phyloP scores from a whole-genome alignment of 2,797 vertebrate genomes.

The Apodemus agrarius region DNA sequence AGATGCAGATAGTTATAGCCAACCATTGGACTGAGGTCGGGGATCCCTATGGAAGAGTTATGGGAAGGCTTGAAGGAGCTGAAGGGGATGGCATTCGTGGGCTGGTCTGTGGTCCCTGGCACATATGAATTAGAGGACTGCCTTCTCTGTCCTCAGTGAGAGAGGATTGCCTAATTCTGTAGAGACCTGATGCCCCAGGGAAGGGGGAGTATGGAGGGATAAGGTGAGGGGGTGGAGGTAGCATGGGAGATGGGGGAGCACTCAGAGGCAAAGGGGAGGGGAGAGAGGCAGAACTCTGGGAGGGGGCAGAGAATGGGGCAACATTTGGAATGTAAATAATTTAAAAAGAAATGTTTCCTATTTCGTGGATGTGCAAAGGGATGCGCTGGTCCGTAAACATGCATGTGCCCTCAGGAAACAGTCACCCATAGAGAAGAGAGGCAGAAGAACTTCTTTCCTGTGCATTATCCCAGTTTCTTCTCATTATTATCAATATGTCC shows the following conservation, averaged over 20 bases:
- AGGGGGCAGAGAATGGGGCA: background rate
- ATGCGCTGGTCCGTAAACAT: background rate
- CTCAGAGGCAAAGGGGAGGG: background rate
- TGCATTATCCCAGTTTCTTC: background rate
- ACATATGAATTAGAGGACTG: too few species aligned
- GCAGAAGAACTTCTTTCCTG: background rate
- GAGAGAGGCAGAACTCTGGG: background rate
- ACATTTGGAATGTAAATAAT: background rate
- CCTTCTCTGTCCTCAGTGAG: background rate
- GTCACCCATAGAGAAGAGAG: background rate
- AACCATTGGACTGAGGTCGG: background rate
- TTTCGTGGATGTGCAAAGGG: background rate
- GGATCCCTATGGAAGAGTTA: background rate
- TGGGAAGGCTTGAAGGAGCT: background rate
- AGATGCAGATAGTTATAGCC: background rate
- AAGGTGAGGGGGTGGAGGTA: background rate
- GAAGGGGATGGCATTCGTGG: background rate
- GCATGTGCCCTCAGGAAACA: background rate
- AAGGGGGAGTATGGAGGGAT: background rate
- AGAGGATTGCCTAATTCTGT: background rate
- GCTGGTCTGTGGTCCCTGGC: too few species aligned
- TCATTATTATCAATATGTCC: background rate
- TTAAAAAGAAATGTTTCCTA: background rate
- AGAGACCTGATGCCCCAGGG: background rate
- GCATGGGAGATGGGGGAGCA: background rate